These are phyloP conservation scores for Drosophila bocki DNA, from an alignment of 1,140 invertebrate species.

Conservation along the genomic window DNA sequence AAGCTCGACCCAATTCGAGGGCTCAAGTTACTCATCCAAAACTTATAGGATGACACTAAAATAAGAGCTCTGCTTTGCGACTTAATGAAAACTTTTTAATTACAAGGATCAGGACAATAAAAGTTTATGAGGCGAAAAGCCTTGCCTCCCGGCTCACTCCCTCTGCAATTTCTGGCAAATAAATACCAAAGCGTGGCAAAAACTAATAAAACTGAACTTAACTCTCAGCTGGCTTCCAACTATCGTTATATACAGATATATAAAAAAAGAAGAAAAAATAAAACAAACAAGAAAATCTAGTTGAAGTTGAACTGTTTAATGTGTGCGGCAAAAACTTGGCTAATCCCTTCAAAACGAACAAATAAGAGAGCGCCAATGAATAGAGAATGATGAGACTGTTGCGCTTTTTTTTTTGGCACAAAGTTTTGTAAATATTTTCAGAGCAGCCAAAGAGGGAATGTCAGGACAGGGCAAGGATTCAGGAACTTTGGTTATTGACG, in stretches of 20 bases:
- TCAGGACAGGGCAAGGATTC: too few species aligned
- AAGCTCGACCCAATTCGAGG: constrained; percentile 42
- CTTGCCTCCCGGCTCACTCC: neutral
- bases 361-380: constrained; percentile 47
- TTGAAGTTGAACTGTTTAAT: constrained; percentile 61
- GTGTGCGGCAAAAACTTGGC: constrained; percentile 58
- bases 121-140: constrained; percentile 76
- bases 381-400: constrained; percentile 52
- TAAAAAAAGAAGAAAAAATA: constrained; percentile 2
- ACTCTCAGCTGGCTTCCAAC: constrained; percentile 49
- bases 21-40: constrained; percentile 18
- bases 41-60: constrained; percentile 53
- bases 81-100: constrained; percentile 78
- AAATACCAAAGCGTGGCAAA: constrained; percentile 48
- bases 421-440: constrained; percentile 45
- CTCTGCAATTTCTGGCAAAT: constrained; percentile 36
- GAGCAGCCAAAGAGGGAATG: constrained; percentile 8
- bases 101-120: constrained; percentile 77
- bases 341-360: constrained; percentile 57
- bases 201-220: constrained; percentile 65
- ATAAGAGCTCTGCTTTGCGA: constrained; percentile 29
- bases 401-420: constrained; percentile 51
- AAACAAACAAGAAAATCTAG: constrained; percentile 55
- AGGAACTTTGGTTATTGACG: constrained; percentile 28
- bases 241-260: constrained; percentile 17